Evolutionary conservation across 2,888 invertebrate species (phyloP).

Genomic region (Eustalomyia histrio): DNA sequence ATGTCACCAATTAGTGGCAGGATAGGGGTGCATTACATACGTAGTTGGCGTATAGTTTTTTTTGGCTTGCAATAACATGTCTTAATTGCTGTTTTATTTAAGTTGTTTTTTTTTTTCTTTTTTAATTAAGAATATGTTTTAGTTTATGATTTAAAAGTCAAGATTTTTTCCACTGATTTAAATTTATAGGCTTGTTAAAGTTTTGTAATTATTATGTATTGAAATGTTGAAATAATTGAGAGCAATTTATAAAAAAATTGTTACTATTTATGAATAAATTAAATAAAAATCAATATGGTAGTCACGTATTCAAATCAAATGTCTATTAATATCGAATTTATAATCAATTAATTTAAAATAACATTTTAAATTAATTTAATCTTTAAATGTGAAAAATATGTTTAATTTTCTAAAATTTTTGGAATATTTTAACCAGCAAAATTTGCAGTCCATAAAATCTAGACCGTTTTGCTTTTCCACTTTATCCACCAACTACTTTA

Average conservation of each 20-base stretch:
- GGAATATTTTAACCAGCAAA: not conserved
- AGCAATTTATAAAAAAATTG: conserved; percentile 28
- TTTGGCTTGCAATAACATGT: conserved; percentile 32
- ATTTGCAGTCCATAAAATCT: too few relatives aligned
- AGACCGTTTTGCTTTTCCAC: not conserved
- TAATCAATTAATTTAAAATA: conserved; percentile 1
- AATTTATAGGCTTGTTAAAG: conserved; percentile 17
- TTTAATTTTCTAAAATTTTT: not conserved
- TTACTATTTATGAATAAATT: not conserved
- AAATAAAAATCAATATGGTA: not conserved
- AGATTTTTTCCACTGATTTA: not conserved
- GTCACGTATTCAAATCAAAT: conserved; percentile 11
- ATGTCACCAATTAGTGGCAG: conserved; percentile 41
- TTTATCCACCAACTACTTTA: conserved; percentile 18
- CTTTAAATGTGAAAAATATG: not conserved
- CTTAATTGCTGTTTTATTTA: conserved; percentile 24
- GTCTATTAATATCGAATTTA: conserved; percentile 20
- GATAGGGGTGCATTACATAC: conserved; percentile 10
- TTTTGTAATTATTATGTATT: conserved; percentile 22
- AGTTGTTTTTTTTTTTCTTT: not conserved
- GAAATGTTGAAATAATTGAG: conserved; percentile 41
- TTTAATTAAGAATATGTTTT: not conserved
- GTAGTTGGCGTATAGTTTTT: conserved; percentile 21
- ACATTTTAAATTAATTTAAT: not conserved
- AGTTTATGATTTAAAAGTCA: not conserved